These are phyloP conservation scores for Pinctada fucata DNA, from an alignment of 2,888 invertebrate species.

Conservation along the genomic window DNA sequence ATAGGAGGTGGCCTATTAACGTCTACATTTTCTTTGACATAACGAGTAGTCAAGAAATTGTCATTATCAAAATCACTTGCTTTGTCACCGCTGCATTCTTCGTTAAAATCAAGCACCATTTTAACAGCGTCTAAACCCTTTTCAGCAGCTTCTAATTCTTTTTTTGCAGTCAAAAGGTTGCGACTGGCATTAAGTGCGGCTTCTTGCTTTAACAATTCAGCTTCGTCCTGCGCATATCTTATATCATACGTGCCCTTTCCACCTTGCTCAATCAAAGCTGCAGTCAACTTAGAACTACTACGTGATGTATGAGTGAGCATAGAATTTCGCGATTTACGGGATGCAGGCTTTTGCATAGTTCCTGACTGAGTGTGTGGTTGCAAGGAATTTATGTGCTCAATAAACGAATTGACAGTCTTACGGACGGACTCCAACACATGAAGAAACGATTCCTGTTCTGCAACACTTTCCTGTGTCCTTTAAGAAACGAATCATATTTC, in stretches of 20 bases:
- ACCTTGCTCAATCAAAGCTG: not conserved
- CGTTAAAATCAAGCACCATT: not conserved
- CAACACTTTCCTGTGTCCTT: not conserved
- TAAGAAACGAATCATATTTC: not conserved
- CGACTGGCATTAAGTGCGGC: conserved; percentile 10
- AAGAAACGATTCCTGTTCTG: not conserved
- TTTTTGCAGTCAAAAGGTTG: conserved; percentile 4
- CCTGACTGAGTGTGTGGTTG: not conserved
- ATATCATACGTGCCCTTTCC: not conserved
- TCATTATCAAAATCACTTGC: not conserved
- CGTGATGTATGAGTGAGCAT: conserved; percentile 2
- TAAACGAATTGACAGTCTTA: not conserved
- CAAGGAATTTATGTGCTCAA: not conserved
- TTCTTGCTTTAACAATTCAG: conserved; percentile 9
- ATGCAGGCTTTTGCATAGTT: not conserved
- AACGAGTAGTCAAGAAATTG: not conserved
- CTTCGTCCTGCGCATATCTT: conserved; percentile 8
- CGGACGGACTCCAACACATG: not conserved
- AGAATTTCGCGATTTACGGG: not conserved
- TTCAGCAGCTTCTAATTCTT: not conserved
- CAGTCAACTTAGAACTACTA: not conserved
- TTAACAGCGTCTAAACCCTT: not conserved
- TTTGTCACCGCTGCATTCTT: too few species aligned
- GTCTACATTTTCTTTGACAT: not conserved
- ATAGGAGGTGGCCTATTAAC: not conserved